These are phyloP conservation scores for Mus spretus DNA, from an alignment of 2,797 vertebrate genomes.

Conservation along the genomic window DNA sequence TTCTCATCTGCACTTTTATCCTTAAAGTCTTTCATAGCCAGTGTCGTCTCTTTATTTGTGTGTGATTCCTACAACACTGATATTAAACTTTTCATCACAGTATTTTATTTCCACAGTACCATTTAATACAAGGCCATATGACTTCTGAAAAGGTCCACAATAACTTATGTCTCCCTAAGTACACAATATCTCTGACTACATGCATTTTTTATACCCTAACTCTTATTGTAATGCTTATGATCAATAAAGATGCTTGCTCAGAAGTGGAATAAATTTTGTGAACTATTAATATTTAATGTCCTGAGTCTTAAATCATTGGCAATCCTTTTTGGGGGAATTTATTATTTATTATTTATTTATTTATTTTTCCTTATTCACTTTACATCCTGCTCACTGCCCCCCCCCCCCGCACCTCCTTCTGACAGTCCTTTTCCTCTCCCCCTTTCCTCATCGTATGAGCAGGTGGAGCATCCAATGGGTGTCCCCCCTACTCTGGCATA, in stretches of 20 bases:
- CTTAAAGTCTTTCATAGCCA: conserved; percentile 55
- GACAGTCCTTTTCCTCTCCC: neutral
- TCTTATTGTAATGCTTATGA: conserved; percentile 80
- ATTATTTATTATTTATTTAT: neutral
- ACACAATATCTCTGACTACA: conserved; percentile 72
- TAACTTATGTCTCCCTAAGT: conserved; percentile 82
- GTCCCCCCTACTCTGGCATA: neutral
- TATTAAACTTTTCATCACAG: conserved; percentile 70
- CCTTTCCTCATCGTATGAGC: neutral
- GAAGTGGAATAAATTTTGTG: conserved; percentile 82
- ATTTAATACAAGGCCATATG: conserved; percentile 77
- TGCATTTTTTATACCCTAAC: conserved; percentile 84
- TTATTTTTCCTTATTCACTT: neutral
- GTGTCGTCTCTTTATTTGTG: conserved; percentile 52
- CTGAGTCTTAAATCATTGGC: conserved; percentile 78
- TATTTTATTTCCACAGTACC: conserved; percentile 67
- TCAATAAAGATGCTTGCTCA: conserved; percentile 84
- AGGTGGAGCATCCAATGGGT: neutral
- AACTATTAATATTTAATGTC: conserved; percentile 85
- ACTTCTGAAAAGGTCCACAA: conserved; percentile 73
- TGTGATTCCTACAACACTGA: neutral
- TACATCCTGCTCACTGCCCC: neutral
- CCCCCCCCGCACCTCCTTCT: neutral
- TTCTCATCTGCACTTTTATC: conserved; percentile 40
- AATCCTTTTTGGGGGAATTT: neutral